A percentile compares a stretch with the other conserved stretches of the same genome.
phyloP scores from a whole-genome alignment of 1,140 invertebrate species.

The Apis cerana region DNA sequence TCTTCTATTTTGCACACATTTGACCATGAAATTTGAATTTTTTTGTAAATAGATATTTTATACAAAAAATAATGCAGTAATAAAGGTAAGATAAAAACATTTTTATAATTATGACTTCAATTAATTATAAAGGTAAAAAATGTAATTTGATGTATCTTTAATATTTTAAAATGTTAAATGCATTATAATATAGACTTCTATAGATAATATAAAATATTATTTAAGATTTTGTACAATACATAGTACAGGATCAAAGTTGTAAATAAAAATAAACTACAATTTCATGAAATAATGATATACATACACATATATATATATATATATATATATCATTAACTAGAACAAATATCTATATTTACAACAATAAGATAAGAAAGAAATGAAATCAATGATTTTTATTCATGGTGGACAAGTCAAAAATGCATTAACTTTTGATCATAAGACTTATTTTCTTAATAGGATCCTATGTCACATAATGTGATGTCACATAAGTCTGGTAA shows the following conservation, averaged over 20 bases:
- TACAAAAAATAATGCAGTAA: conserved; percentile 1
- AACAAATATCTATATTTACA: conserved; percentile 5
- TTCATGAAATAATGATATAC: too few species aligned
- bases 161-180: conserved; percentile 12
- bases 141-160: not conserved
- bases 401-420: not conserved
- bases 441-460: not conserved
- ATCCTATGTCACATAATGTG: conserved; percentile 8
- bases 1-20: not conserved
- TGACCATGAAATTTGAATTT: not conserved
- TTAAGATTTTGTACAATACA: too few species aligned
- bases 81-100: not conserved
- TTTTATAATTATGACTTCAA: not conserved
- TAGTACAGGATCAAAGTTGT: not conserved
- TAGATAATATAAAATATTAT: conserved; percentile 8
- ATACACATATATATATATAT: too few species aligned
- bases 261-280: conserved; percentile 7
- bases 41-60: not conserved
- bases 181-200: conserved; percentile 9
- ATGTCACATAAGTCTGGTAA: too few species aligned
- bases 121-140: conserved; percentile 3
- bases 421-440: conserved; percentile 19
- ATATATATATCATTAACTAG: not conserved
- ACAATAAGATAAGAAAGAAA: conserved; percentile 24
- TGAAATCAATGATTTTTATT: conserved; percentile 8